Conservation (phyloP, 2,888 invertebrate species). For the Sclerodermus sp. region DNA sequence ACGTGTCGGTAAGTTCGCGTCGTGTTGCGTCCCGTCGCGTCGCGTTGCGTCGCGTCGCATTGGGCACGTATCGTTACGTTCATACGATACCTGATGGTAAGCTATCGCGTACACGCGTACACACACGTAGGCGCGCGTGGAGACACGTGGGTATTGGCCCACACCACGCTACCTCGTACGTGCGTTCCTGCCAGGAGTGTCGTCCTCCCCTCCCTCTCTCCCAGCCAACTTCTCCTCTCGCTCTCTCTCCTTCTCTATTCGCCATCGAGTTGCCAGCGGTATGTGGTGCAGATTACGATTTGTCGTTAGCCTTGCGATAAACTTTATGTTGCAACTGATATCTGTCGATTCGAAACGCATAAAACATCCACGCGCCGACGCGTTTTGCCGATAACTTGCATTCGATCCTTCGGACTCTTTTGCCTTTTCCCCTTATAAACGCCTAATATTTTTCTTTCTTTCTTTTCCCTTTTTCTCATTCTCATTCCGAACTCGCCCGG, state of each 20-base stretch:
- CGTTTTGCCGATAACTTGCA: conserved; percentile 2
- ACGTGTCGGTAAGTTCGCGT: too few species aligned
- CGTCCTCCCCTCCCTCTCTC: neutral
- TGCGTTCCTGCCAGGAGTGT: too few species aligned
- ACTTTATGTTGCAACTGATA: conserved; percentile 50
- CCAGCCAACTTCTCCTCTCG: neutral
- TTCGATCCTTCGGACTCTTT: neutral
- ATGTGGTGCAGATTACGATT: conserved; percentile 50
- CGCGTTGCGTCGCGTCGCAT: too few species aligned
- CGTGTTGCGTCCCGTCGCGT: too few species aligned
- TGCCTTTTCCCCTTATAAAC: too few species aligned
- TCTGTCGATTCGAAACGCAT: conserved; percentile 43
- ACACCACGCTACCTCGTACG: neutral
- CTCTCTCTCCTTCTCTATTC: neutral
- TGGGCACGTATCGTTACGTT: too few species aligned
- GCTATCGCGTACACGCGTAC: too few species aligned
- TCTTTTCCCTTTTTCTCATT: too few species aligned
- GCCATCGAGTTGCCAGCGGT: conserved; percentile 16
- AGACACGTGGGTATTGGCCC: neutral
- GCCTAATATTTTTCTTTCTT: too few species aligned
- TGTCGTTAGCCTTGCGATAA: conserved; percentile 55
- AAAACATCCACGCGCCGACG: conserved; percentile 32
- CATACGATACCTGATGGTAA: too few species aligned
- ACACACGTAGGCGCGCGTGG: too few species aligned
- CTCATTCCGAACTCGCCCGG: too few species aligned